These are phyloP conservation scores for Cordilura impudica DNA, from an alignment of 2,888 invertebrate genomes.

Conservation along the genomic window DNA sequence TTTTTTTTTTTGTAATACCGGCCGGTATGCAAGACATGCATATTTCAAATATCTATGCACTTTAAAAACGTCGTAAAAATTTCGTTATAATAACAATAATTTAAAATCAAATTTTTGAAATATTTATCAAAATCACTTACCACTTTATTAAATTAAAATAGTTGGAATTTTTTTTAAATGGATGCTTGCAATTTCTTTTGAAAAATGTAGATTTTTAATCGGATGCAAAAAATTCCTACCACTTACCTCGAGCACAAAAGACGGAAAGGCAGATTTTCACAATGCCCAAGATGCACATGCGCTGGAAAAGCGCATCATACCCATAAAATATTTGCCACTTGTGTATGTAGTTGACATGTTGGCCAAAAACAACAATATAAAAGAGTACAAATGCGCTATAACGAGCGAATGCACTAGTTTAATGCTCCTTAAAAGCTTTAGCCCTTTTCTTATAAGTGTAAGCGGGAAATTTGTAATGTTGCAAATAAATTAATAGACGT, in stretches of 20 bases:
- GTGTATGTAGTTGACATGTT: slow-evolving; percentile 29
- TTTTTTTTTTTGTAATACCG: slow-evolving; percentile 44
- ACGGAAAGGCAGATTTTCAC: slow-evolving; percentile 77
- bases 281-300: slow-evolving; percentile 72
- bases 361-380: slow-evolving; percentile 27
- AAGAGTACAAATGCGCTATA: background rate
- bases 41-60: slow-evolving; percentile 45
- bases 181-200: slow-evolving; percentile 67
- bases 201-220: slow-evolving; percentile 70
- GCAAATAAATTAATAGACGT: background rate
- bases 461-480: slow-evolving; percentile 47
- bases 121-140: slow-evolving; percentile 55
- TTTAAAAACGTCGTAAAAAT: slow-evolving; percentile 7
- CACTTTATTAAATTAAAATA: slow-evolving; percentile 9
- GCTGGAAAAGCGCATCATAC: slow-evolving; percentile 67
- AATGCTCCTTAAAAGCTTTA: slow-evolving; percentile 43
- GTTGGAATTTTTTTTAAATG: slow-evolving; percentile 42
- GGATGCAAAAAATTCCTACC: slow-evolving; percentile 71
- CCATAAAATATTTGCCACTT: slow-evolving; percentile 46
- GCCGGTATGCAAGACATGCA: slow-evolving; percentile 54
- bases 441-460: slow-evolving; percentile 55
- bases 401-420: slow-evolving; percentile 63
- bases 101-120: slow-evolving; percentile 34
- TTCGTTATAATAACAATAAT: background rate
- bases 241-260: slow-evolving; percentile 78